phyloP scores from a whole-genome alignment of 2,888 invertebrate species.

The Lepidocyrtoides sp. region DNA sequence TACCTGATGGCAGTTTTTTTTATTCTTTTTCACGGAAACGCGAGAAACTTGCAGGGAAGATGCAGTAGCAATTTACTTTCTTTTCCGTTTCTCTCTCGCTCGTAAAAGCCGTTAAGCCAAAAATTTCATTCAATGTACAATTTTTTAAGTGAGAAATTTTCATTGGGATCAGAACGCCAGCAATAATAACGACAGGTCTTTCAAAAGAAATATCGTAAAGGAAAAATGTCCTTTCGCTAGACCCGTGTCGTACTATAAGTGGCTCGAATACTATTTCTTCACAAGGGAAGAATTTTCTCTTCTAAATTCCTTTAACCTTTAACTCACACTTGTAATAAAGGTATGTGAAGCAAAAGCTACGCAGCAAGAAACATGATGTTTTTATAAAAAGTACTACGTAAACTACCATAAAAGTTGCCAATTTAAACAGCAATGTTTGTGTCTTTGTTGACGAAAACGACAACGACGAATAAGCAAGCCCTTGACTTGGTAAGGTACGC shows the following conservation, averaged over 20 bases:
- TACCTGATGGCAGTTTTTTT: conserved; percentile 3
- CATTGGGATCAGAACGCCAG: neutral
- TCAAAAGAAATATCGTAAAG: neutral
- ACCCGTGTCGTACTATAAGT: neutral
- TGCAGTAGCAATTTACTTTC: neutral
- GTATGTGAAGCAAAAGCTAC: too few relatives aligned
- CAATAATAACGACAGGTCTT: conserved; percentile 13
- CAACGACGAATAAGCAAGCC: neutral
- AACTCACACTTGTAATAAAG: neutral
- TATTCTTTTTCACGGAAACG: neutral
- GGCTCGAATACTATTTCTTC: conserved; percentile 13
- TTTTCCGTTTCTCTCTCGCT: neutral
- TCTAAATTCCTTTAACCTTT: neutral
- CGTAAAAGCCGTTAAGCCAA: neutral
- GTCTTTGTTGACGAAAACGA: conserved; percentile 23
- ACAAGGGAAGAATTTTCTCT: neutral
- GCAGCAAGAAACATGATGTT: too few relatives aligned
- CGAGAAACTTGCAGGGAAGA: neutral
- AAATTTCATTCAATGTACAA: conserved; percentile 1
- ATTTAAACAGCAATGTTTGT: conserved; percentile 44
- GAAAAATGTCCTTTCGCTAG: neutral
- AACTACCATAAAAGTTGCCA: conserved; percentile 39
- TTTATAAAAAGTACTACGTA: too few relatives aligned
- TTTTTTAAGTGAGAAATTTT: conserved; percentile 18
- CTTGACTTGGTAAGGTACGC: too few relatives aligned